A percentile compares a stretch with the other conserved stretches of the same genome.
Evolutionary conservation across 2,888 invertebrate genomes (phyloP).

Genomic region (Notodonta dromedarius): DNA sequence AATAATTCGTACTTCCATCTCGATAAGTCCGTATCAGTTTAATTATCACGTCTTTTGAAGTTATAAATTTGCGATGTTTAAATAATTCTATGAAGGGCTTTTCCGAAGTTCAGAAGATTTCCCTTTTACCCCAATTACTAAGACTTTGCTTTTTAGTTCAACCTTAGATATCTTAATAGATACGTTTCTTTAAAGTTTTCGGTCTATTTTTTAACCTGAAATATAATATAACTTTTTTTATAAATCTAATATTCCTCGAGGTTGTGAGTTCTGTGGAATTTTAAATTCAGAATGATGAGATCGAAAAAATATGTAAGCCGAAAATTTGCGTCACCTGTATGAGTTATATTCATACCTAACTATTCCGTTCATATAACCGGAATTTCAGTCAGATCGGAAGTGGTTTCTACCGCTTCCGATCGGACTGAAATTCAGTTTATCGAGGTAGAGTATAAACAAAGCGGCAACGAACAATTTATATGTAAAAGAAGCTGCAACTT

Average conservation of each 20-base stretch:
- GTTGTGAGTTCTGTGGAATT: too few relatives aligned
- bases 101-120: background rate
- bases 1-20: background rate
- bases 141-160: background rate
- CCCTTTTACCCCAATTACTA: background rate
- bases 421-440: background rate
- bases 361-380: too few relatives aligned
- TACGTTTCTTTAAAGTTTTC: too few relatives aligned
- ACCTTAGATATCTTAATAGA: too few relatives aligned
- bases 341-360: too few relatives aligned
- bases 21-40: background rate
- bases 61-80: background rate
- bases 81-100: background rate
- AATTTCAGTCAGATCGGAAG: too few relatives aligned
- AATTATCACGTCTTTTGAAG: conserved; percentile 2
- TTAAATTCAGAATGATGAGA: too few relatives aligned
- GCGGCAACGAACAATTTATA: background rate
- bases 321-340: too few relatives aligned
- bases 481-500: background rate
- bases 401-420: background rate
- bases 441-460: background rate
- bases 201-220: too few relatives aligned
- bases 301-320: too few relatives aligned
- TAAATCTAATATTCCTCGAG: too few relatives aligned
- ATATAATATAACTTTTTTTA: too few relatives aligned